Evolutionary conservation across 2,888 invertebrate genomes (phyloP).

Genomic region (Crematogaster levior): DNA sequence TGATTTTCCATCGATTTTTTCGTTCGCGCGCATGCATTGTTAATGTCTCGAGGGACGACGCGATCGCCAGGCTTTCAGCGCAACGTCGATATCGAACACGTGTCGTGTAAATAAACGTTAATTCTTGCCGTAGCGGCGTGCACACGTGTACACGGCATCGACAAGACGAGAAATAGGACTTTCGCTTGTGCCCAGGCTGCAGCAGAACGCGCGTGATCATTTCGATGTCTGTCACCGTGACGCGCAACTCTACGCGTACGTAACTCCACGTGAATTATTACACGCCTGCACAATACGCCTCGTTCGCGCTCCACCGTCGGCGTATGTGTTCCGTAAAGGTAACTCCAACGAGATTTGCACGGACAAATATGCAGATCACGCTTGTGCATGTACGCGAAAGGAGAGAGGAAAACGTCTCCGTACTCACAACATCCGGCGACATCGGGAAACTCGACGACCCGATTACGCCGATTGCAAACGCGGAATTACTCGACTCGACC

Average conservation of each 20-base stretch:
- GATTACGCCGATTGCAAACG: conserved; percentile 22
- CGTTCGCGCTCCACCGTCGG: conserved; percentile 36
- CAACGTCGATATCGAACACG: background rate
- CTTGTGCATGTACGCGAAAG: background rate
- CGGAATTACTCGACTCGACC: background rate
- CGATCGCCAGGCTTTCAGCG: background rate
- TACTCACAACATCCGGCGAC: background rate
- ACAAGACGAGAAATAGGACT: conserved; percentile 25
- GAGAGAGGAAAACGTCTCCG: background rate
- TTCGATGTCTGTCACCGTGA: conserved; percentile 57
- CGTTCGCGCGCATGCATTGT: background rate
- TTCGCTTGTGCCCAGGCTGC: background rate
- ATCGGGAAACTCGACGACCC: conserved; percentile 23
- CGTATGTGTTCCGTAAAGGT: conserved; percentile 27
- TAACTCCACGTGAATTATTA: conserved; percentile 57
- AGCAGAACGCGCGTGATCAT: conserved; percentile 38
- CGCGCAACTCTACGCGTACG: conserved; percentile 30
- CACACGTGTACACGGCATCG: background rate
- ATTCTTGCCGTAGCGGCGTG: conserved; percentile 16
- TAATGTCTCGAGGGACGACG: background rate
- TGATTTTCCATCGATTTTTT: conserved; percentile 42
- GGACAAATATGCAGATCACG: conserved; percentile 40
- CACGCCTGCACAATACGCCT: conserved; percentile 53
- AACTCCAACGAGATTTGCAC: conserved; percentile 5
- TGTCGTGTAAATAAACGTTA: conserved; percentile 32